Evolutionary conservation across 1,140 invertebrate species (phyloP), one percentile per base, ranked within the genome.

Genomic region (Hyposmocoma kahamanoa): DNA sequence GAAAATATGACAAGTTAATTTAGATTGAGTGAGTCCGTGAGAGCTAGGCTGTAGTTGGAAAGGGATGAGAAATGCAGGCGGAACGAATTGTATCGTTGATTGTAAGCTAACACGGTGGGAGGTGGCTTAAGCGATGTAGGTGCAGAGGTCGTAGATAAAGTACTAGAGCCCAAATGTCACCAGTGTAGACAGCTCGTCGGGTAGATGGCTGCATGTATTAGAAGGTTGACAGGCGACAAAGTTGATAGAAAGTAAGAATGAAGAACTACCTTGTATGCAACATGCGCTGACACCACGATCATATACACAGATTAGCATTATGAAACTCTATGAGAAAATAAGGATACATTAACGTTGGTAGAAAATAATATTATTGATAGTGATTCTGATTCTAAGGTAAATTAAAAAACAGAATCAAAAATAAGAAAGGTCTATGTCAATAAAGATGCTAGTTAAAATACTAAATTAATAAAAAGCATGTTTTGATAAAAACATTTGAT

Each of bases 1-100:
- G 62, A 68, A 71, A 69, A 76, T 69, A 67, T 72, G 74, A 78
- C 72, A 72, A 64, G 57, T 75, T 71, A 68, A 75, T 70, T 72
- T 63, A 69, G 62, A 66, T 71, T 73, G 62, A 73, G 55, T 55
- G 58, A 42, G 52, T 53, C 42, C n/a, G n/a, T n/a, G 61, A 65
- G 59, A 63, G 67, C 67, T 52, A 42, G 59, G 63, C 59, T 61
- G 68, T 63, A 64, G 64, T 72, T 63, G 59, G 62, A 68, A 69
- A 70, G 63, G 64, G 65, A 71, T 60, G 63, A 63, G 66, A 72
- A 73, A 70, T 61, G 67, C 63, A 62, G 57, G 62, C 70, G 69
- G 64, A 74, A 73, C 73, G 59, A 65, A 79, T 73, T 56, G 60
- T 62, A 56, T 67, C 60, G 49, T 68, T 59, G 59, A 70, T 73